phyloP scores from a whole-genome alignment of 2,113 vertebrate species.

The Sylvilagus bachmani region DNA sequence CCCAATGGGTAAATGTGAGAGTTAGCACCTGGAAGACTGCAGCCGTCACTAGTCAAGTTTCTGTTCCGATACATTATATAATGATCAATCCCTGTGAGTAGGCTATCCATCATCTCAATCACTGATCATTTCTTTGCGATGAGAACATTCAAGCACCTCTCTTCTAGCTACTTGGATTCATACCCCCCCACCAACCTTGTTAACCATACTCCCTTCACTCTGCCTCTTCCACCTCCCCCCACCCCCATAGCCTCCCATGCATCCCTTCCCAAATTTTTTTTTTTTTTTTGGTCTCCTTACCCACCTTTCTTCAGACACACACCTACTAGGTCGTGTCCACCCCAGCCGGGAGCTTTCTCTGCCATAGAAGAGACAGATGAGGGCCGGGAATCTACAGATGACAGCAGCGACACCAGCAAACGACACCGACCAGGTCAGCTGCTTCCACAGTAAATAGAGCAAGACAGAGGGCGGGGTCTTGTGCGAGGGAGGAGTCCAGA shows the following conservation, averaged over 20 bases:
- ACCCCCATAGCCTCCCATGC: fast-evolving
- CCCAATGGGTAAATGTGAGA: background rate
- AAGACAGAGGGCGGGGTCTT: background rate
- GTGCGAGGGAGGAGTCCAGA: background rate
- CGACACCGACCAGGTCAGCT: background rate
- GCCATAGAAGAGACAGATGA: background rate
- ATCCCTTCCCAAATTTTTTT: background rate
- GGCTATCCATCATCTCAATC: no score
- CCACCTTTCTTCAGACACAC: background rate
- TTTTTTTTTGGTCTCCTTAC: background rate
- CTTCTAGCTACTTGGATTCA: no score
- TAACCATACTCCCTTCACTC: no score
- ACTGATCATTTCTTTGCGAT: no score
- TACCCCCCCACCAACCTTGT: no score
- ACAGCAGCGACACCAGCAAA: background rate
- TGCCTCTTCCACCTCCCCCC: background rate
- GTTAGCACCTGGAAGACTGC: background rate
- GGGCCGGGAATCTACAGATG: no score
- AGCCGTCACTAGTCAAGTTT: conserved; percentile 1
- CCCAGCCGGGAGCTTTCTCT: background rate
- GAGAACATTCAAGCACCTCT: no score
- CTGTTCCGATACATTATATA: background rate
- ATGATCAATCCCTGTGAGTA: no score
- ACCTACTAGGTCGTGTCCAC: background rate
- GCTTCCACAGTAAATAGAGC: background rate